Percentiles rank a stretch among this genome's conserved stretches.
Evolutionary conservation across 30 jellyfish, hydroid and myxozoan species (phyloP).

Genomic region (Calvadosia cruxmelitensis): DNA sequence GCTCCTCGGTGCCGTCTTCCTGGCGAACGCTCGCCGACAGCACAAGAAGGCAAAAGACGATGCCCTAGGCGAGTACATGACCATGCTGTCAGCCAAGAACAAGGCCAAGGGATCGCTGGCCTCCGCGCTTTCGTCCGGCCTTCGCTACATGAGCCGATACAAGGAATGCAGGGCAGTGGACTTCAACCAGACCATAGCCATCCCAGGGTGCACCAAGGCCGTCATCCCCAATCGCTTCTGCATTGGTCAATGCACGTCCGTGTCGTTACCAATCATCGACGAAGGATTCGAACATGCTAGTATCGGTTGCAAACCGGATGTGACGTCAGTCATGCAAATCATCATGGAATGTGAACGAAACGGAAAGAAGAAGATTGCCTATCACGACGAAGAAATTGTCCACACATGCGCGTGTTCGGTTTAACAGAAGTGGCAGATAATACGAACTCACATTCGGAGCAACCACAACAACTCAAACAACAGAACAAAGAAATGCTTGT

Average conservation of each 20-base stretch:
- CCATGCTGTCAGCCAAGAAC: background rate
- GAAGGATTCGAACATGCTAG: background rate
- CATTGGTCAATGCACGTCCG: background rate
- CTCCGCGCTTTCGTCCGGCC: background rate
- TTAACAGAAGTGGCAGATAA: background rate
- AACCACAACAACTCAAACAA: too few relatives aligned
- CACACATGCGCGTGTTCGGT: background rate
- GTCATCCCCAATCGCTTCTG: background rate
- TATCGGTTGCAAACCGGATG: background rate
- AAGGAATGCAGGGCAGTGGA: background rate
- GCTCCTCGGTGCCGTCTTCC: background rate
- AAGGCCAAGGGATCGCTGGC: background rate
- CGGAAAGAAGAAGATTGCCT: background rate
- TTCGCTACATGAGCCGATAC: background rate
- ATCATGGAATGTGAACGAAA: constrained; percentile 1
- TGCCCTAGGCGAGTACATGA: background rate
- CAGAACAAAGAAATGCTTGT: too few relatives aligned
- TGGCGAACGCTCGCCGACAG: background rate
- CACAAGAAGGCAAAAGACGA: background rate
- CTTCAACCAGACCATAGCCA: background rate
- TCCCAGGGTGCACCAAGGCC: background rate
- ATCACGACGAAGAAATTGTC: background rate
- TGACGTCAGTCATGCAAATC: background rate
- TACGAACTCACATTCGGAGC: too few relatives aligned
- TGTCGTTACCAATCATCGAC: background rate